Conservation (phyloP, 92 coral and sea anemone species). For the Zoanthus gigantus region DNA sequence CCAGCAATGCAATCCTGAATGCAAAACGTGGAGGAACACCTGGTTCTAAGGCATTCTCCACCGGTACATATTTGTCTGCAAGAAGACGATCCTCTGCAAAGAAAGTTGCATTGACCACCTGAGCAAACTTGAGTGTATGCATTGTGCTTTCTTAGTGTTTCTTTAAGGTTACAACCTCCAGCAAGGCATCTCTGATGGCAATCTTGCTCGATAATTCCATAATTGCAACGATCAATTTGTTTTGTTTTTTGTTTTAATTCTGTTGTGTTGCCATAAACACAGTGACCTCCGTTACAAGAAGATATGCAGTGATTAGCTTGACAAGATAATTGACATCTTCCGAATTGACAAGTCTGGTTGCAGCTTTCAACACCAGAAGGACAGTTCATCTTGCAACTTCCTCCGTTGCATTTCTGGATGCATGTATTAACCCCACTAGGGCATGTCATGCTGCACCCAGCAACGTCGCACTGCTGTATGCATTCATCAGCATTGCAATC, state of each 20-base stretch:
- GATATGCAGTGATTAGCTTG: slow-evolving; percentile 56
- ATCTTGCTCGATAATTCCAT: slow-evolving; percentile 11
- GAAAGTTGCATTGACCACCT: slow-evolving; percentile 73
- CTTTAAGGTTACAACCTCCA: slow-evolving; percentile 48
- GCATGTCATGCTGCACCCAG: slow-evolving; percentile 70
- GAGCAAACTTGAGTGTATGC: slow-evolving; percentile 65
- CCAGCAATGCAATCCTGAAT: slow-evolving; percentile 72
- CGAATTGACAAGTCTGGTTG: slow-evolving; percentile 63
- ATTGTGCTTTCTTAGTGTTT: slow-evolving; percentile 54
- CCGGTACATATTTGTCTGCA: slow-evolving; percentile 71
- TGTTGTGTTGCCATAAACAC: slow-evolving; percentile 11
- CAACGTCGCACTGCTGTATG: slow-evolving; percentile 57
- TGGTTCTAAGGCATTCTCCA: slow-evolving; percentile 59
- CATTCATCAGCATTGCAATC: slow-evolving; percentile 58
- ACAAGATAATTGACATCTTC: slow-evolving; percentile 64
- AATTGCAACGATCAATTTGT: slow-evolving; percentile 12
- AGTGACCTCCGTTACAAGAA: slow-evolving; percentile 63
- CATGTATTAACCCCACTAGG: slow-evolving; percentile 46
- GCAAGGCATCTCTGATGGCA: slow-evolving; percentile 59
- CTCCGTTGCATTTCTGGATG: slow-evolving; percentile 68
- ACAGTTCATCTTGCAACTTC: slow-evolving; percentile 70
- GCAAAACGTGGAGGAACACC: slow-evolving; percentile 63
- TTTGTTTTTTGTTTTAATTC: background rate
- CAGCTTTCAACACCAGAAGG: slow-evolving; percentile 63
- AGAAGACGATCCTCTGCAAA: slow-evolving; percentile 55